Evolutionary conservation across 2,797 vertebrate genomes (phyloP), one percentile per base, ranked within the genome.

Genomic region (Furcifer pardalis): DNA sequence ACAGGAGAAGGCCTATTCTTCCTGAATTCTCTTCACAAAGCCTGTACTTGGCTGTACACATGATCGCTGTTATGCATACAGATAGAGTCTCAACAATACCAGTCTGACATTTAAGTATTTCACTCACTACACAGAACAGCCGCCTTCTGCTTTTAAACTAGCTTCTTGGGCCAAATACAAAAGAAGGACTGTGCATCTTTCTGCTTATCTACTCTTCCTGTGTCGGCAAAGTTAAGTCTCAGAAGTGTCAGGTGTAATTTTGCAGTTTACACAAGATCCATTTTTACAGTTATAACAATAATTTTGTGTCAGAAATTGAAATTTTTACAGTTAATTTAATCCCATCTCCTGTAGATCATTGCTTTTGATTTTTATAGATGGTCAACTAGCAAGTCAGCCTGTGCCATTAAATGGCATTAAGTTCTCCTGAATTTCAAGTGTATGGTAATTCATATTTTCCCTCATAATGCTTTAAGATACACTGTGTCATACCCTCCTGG

Each of bases 231-330:
- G 93, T 94, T 93, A 95, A 91, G 94, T 94, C 94, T 87, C 80
- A 80, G 84, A 88, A 95, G 96, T 95, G 95, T 97, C 96, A 73
- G 95, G 95, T 96, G 96, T 97, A 96, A 94, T 92, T 96, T 91
- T 46, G 96, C 96, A 96, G 96, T 93, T 94, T 89, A 91, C 92
- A 93, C 93, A 95, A 83, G 91, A 96, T 92, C 91, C 94, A 96
- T 96, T 96, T 93, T n/a, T n/a, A n/a, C n/a, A n/a, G n/a, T n/a
- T n/a, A n/a, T n/a, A n/a, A n/a, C n/a, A n/a, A n/a, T n/a, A n/a
- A n/a, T n/a, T n/a, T n/a, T n/a, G n/a, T n/a, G n/a, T n/a, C n/a
- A n/a, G n/a, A n/a, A n/a, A n/a, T n/a, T n/a, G n/a, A n/a, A n/a
- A n/a, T n/a, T n/a, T n/a, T 56, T 96, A 92, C 91, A 92, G 91